Percentiles rank a stretch among this genome's conserved stretches.
Conservation (phyloP, 1,140 invertebrate genomes). For the Euglossa dilemma region DNA sequence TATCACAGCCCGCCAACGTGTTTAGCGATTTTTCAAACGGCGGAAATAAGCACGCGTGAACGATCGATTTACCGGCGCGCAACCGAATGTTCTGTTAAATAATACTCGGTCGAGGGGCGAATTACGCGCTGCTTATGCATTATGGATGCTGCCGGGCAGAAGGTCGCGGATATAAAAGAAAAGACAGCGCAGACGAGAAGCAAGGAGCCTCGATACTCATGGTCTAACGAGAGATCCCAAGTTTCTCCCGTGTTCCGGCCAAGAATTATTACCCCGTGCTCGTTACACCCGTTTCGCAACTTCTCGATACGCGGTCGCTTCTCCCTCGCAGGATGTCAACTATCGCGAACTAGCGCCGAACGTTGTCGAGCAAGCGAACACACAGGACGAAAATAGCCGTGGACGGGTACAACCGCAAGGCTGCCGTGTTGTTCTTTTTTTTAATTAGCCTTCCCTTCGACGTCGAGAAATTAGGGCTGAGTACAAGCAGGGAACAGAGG, state of each 20-base stretch:
- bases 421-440: no score
- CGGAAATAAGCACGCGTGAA: neutral
- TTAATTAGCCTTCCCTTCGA: no score
- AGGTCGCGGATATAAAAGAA: neutral
- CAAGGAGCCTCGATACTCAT: neutral
- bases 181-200: neutral
- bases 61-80: conserved; percentile 1
- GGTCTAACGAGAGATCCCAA: neutral
- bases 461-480: no score
- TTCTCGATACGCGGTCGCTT: conserved; percentile 2
- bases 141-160: conserved; percentile 3
- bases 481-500: no score
- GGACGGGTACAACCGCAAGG: no score
- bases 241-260: neutral
- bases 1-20: neutral
- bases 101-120: neutral
- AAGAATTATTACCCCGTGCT: neutral
- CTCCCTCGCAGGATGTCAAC: neutral
- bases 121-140: conserved; percentile 11
- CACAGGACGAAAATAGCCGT: neutral
- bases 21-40: neutral
- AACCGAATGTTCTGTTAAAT: conserved; percentile 3
- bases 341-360: neutral
- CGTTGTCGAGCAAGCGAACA: no score
- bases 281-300: conserved; percentile 1